Conservation (phyloP, 2,888 invertebrate genomes). For the Cacoxenus indagator region DNA sequence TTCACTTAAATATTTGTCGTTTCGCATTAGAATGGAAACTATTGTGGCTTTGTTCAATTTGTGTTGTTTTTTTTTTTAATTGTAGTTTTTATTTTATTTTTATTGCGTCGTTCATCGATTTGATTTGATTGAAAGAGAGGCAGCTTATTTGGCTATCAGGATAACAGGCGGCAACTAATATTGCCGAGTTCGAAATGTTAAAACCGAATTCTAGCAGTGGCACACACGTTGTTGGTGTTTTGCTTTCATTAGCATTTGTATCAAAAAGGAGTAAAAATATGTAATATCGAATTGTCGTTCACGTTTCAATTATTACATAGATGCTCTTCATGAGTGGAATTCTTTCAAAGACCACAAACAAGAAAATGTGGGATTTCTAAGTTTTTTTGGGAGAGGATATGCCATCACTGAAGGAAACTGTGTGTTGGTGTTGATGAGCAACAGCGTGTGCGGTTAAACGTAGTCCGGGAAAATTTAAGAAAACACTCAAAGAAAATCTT, state of each 20-base stretch:
- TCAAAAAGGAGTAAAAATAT: constrained; percentile 28
- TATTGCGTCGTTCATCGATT: not conserved
- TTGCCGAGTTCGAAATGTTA: constrained; percentile 27
- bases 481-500: too few species aligned
- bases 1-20: constrained; percentile 39
- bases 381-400: constrained; percentile 27
- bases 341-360: constrained; percentile 14
- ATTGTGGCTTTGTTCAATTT: constrained; percentile 40
- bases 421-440: constrained; percentile 46
- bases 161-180: constrained; percentile 47
- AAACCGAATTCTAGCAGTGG: constrained; percentile 21
- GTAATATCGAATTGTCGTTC: constrained; percentile 29
- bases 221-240: constrained; percentile 5
- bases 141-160: constrained; percentile 11
- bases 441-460: too few species aligned
- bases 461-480: too few species aligned
- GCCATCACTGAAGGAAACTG: not conserved
- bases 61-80: too few species aligned
- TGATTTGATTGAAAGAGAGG: constrained; percentile 17
- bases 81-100: constrained; percentile 30
- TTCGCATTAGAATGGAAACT: constrained; percentile 28
- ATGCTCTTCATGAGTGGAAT: constrained; percentile 18
- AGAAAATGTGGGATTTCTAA: constrained; percentile 32
- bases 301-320: constrained; percentile 34
- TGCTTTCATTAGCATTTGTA: constrained; percentile 37